Evolutionary conservation across 2,888 invertebrate genomes (phyloP).

Genomic region (Hirtodrosophila trivittata): DNA sequence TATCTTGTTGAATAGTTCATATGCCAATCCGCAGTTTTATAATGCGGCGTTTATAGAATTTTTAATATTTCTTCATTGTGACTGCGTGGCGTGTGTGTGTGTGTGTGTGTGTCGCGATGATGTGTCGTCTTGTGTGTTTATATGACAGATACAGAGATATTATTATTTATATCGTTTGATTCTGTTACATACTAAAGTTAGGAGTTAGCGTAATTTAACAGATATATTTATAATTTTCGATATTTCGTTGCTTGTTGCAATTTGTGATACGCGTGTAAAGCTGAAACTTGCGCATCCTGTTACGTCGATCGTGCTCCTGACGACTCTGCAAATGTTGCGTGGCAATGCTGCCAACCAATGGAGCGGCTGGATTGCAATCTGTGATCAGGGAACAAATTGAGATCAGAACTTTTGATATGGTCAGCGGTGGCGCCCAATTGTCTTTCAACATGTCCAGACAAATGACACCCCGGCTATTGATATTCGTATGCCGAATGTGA

Average conservation of each 20-base stretch:
- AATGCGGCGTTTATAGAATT: slow-evolving; percentile 46
- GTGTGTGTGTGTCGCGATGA: slow-evolving; percentile 5
- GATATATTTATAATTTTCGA: slow-evolving; percentile 77
- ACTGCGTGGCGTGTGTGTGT: slow-evolving; percentile 12
- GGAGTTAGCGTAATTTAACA: slow-evolving; percentile 76
- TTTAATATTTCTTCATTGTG: slow-evolving; percentile 33
- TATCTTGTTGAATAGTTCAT: slow-evolving; percentile 69
- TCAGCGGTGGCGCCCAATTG: slow-evolving; percentile 99
- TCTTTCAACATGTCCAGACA: slow-evolving; percentile 99
- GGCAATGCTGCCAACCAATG: slow-evolving; percentile 98
- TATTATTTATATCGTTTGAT: slow-evolving; percentile 18
- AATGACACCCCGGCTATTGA: slow-evolving; percentile 99
- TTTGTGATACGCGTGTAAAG: slow-evolving; percentile 71
- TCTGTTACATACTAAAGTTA: slow-evolving; percentile 61
- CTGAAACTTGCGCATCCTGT: slow-evolving; percentile 82
- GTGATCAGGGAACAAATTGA: slow-evolving; percentile 99
- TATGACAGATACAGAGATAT: slow-evolving; percentile 25
- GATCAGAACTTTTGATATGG: slow-evolving; percentile 98
- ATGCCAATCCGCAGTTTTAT: slow-evolving; percentile 57
- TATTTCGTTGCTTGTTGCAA: slow-evolving; percentile 74
- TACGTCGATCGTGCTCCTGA: slow-evolving; percentile 95
- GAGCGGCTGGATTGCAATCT: slow-evolving; percentile 99
- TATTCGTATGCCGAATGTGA: slow-evolving; percentile 97
- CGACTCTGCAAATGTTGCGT: slow-evolving; percentile 98
- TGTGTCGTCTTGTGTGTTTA: background rate